Base-by-base conservation (phyloP, 2,888 invertebrate genomes). In the Drosophila leonis region DNA sequence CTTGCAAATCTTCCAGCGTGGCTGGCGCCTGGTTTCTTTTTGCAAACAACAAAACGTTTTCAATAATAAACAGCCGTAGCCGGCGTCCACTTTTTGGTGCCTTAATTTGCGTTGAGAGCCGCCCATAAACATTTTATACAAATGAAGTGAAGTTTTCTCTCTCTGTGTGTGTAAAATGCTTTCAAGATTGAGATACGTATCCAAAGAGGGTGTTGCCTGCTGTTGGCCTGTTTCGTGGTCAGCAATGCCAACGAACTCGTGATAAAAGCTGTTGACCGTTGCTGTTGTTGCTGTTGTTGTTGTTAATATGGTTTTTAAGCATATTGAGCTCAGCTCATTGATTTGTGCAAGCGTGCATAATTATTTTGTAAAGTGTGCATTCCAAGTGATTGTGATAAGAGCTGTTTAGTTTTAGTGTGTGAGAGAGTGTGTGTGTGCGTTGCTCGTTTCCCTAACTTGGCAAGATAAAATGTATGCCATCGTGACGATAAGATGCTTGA, bases 271-370 rank as follows among this genome's bases (percentile, higher is more conserved):
- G 74, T 65, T 72, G 67, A 78, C 62, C 72, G 66, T 57, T 66
- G 42, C 39, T 56, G 60, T 64, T 57, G 60, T 57, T 46, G 63
- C 39, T 52, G 65, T 64, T 64, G 71, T 54, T 68, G 41, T 42
- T 56, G 59, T 64, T 37, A 56, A 39, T 48, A 24, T 65, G 56
- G 39, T 52, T 63, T 49, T 61, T 62, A 35, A 59, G 39, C 55
- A 56, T 56, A 66, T 80, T 31, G 60, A 75, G 60, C 60, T 44
- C 56, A 51, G 65, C 81, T 75, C 81, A 67, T 77, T 82, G 73
- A 75, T 75, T 90, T 88, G 73, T 77, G 88, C 88, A 90, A 85
- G 80, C 80, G 59, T 88, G 88, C 90, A 90, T 90, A 90, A 83
- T 90, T 84, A 74, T 84, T 78, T 61, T 72, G 78, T 87, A 64